Evolutionary conservation across 2,113 vertebrate genomes (phyloP).

Genomic region (Caranx ignobilis): DNA sequence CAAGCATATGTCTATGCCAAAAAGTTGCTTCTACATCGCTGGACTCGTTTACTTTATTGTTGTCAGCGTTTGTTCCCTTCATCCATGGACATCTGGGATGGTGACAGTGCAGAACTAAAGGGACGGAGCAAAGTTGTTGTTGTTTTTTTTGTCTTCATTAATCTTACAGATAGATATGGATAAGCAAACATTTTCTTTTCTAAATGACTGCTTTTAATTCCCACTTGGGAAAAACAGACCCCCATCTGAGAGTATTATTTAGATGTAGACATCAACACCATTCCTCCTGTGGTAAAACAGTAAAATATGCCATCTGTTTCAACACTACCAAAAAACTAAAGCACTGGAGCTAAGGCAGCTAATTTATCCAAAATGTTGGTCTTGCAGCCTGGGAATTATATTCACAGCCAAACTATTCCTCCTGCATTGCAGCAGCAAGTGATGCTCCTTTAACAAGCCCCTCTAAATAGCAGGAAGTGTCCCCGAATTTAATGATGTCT

Average conservation of each 20-base stretch:
- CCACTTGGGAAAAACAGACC: not conserved
- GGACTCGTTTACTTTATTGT: conserved; percentile 58
- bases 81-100: conserved; percentile 50
- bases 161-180: not conserved
- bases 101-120: conserved; percentile 36
- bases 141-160: conserved; percentile 10
- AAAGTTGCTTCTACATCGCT: conserved; percentile 58
- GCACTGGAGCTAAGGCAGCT: conserved; percentile 34
- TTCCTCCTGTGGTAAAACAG: conserved; percentile 34
- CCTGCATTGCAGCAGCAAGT: conserved; percentile 52
- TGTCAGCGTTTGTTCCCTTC: conserved; percentile 46
- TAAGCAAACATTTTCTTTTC: conserved; percentile 1
- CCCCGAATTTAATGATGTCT: conserved; percentile 37
- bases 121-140: not conserved
- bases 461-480: conserved; percentile 12
- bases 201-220: conserved; percentile 10
- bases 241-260: conserved; percentile 38
- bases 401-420: conserved; percentile 29
- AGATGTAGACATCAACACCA: conserved; percentile 47
- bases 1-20: conserved; percentile 66
- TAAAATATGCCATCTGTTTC: conserved; percentile 55
- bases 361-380: conserved; percentile 58
- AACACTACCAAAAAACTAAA: conserved; percentile 29
- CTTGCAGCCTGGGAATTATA: conserved; percentile 42
- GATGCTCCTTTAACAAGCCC: conserved; percentile 49